Evolutionary conservation across 1,140 invertebrate species (phyloP), one percentile per base, ranked within the genome.

Genomic region (Trachymyrmex septentrionalis): DNA sequence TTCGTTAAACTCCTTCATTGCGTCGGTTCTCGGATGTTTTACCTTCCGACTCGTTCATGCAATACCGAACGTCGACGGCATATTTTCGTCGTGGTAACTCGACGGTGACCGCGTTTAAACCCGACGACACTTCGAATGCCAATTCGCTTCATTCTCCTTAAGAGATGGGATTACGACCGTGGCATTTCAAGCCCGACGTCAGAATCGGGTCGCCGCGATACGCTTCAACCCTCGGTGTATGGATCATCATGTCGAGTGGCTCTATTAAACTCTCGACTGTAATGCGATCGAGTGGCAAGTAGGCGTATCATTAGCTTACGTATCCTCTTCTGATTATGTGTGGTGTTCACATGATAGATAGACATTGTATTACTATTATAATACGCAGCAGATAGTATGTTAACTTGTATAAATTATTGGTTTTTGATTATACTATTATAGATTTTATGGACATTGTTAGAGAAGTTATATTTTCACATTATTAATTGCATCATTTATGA

Each of bases 1-100:
- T 91, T 91, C 89, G 90, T 91, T 90, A 90, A 86, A 90, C 63
- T 80, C 59, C 85, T 81, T 73, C 76, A 30, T 86, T 72, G 88
- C 88, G 63, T 64, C 86, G 87, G 19, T 77, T 30, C 48, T 9
- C 38, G 61, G 34, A 57, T 87, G 80, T 85, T 89, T 87, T 75
- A 57, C 77, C 57, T 67, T 59, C 63, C 76, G 34, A 12, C 53
- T n/a, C 48, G 59, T 48, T 61, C 71, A 14, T 53, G 82, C 48
- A 30, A 76, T 48, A 50, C 67, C 19, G 63, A 69, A 84, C 50
- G 61, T 50, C 59, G 27, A 44, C 3, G 19, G 30, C 50, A 61
- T 57, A 59, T 71, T 73, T 87, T 57, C 64, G 72, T 55, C 77
- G 44, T 3, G 69, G 66, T 76, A 69, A 71, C 48, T 55, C 50